These are phyloP conservation scores for Scolanthus callimorphus DNA, from an alignment of 92 coral and sea anemone species.

Conservation along the genomic window DNA sequence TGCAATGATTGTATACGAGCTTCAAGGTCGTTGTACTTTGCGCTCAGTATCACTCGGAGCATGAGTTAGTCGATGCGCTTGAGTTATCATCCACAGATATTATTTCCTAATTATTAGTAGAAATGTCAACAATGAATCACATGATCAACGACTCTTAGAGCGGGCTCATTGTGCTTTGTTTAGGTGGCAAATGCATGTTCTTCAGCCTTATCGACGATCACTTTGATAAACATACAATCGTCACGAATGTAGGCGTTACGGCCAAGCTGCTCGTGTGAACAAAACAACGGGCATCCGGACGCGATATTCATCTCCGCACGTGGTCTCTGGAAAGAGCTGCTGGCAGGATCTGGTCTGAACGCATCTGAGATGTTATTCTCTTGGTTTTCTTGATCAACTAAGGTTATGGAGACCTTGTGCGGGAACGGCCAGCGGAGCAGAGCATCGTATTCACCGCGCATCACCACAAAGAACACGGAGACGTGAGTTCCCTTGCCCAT, in stretches of 20 bases:
- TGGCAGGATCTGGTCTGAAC: constrained; percentile 75
- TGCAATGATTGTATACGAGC: no score
- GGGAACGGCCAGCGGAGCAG: constrained; percentile 83
- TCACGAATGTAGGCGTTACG: constrained; percentile 65
- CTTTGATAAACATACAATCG: constrained; percentile 64
- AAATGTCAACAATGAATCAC: no score
- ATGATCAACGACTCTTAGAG: no score
- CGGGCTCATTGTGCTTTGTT: no score
- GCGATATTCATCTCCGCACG: constrained; percentile 72
- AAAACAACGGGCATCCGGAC: constrained; percentile 71
- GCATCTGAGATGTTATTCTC: constrained; percentile 81
- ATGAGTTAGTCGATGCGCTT: no score
- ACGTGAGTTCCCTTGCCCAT: constrained; percentile 72
- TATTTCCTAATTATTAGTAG: no score
- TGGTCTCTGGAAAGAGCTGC: constrained; percentile 75
- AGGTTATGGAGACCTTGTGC: constrained; percentile 73
- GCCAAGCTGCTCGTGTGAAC: constrained; percentile 37
- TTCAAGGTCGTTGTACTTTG: no score
- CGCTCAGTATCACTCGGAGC: no score
- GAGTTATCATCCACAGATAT: no score
- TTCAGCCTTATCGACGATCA: constrained; percentile 61
- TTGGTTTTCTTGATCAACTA: constrained; percentile 61
- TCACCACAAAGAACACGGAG: constrained; percentile 65
- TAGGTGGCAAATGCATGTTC: no score
- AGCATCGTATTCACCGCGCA: constrained; percentile 74